Evolutionary conservation across 2,797 vertebrate species (phyloP).

Genomic region (Allobates femoralis): DNA sequence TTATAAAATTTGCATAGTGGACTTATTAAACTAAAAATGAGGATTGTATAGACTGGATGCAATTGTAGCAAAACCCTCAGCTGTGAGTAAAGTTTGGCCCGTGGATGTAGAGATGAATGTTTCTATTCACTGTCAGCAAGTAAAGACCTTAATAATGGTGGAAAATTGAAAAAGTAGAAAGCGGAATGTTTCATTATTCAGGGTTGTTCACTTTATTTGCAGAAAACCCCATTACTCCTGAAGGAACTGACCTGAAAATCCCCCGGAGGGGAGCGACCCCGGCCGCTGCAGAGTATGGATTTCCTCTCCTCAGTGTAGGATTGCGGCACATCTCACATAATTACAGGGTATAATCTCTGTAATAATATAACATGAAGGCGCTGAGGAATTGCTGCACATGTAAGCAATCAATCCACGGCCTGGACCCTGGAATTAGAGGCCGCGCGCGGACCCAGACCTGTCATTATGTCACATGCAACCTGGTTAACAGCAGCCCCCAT

Average conservation of each 20-base stretch:
- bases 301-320: slow-evolving; percentile 12
- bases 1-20: too few relatives aligned
- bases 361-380: slow-evolving; percentile 27
- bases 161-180: too few relatives aligned
- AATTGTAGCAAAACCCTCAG: too few relatives aligned
- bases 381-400: slow-evolving; percentile 13
- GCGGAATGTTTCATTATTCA: too few relatives aligned
- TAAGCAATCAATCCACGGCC: slow-evolving; percentile 18
- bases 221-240: background rate
- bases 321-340: slow-evolving; percentile 18
- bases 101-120: too few relatives aligned
- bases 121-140: too few relatives aligned
- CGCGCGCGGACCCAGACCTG: background rate
- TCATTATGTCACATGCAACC: background rate
- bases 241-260: background rate
- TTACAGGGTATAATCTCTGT: slow-evolving; percentile 32
- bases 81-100: too few relatives aligned
- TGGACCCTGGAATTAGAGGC: slow-evolving; percentile 30
- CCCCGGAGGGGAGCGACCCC: background rate
- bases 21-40: too few relatives aligned
- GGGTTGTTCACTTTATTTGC: too few relatives aligned
- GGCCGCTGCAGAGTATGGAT: slow-evolving; percentile 15
- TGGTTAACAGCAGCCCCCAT: background rate
- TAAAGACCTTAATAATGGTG: too few relatives aligned
- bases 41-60: too few relatives aligned